Evolutionary conservation across 2,113 vertebrate genomes (phyloP), one percentile per base, ranked within the genome.

Genomic region (Hypocryptadius cinnamomeus): DNA sequence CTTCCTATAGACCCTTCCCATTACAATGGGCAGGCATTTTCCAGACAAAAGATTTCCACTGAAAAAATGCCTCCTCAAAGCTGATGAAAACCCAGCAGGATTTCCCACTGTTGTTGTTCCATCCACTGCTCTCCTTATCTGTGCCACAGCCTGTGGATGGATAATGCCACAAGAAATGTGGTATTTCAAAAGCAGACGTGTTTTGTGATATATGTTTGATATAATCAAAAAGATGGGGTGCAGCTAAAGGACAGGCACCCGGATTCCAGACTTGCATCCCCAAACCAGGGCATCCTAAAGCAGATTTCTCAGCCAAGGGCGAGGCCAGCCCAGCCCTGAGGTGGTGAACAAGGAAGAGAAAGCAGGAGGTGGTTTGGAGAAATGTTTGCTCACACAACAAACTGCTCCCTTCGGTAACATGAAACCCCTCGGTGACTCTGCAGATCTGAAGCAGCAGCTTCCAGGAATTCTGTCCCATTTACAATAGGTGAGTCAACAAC

Each of bases 361-460:
- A 82, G 68, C 59, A 82, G 87, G 87, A 83, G 91, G 81, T 15
- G 47, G 30, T 47, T 39, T 40, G 31, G 48, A 54, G 81, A 81
- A 90, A 79, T 92, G 79, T 92, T 95, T 96, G 91, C 42, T 96
- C 82, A 74, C 56, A 66, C 85, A 94, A 94, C 94, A 96, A 91
- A 68, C 90, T 85, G 70, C 95, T 92, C 89, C 91, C 85, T 70
- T 77, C 27, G 11, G 89, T 78, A 57, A 89, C 56, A 33, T 0
- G 5, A 93, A 92, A 63, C 79, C 60, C 87, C 2, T 8, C 5
- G 24, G 74, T 86, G 85, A 71, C 70, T 40, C 87, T 72, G 85
- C 87, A 92, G 15, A 51, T 37, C 64, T 14, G 33, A 27, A 20
- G 64, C 39, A 71, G 73, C 5, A 6, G 83, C 63, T 94, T 94